These are phyloP conservation scores for Dolichoris vasculosae DNA, from an alignment of 1,140 invertebrate species.

Conservation along the genomic window DNA sequence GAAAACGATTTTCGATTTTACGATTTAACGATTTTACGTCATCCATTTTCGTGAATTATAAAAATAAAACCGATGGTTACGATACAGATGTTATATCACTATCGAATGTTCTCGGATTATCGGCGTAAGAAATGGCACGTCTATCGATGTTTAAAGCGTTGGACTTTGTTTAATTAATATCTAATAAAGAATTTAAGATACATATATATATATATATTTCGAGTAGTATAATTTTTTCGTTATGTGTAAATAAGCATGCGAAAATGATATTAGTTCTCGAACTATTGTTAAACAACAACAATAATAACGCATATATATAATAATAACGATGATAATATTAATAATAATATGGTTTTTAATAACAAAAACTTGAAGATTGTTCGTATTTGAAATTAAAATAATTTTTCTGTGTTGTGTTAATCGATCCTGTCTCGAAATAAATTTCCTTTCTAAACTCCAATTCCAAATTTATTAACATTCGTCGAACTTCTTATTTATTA, in stretches of 20 bases:
- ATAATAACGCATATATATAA: background rate
- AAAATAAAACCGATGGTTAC: background rate
- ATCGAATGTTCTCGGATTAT: constrained; percentile 1
- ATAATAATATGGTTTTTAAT: constrained; percentile 32
- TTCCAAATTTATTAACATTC: background rate
- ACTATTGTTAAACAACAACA: constrained; percentile 39
- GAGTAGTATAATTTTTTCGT: constrained; percentile 26
- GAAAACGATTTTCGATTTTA: too few species aligned
- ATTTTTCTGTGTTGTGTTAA: background rate
- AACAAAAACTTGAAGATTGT: background rate
- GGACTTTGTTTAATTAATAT: constrained; percentile 72
- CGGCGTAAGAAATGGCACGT: constrained; percentile 54
- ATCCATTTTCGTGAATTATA: background rate
- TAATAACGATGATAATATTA: background rate
- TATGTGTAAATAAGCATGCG: constrained; percentile 33
- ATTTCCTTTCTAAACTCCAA: background rate
- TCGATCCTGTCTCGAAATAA: constrained; percentile 9
- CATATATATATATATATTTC: constrained; percentile 13
- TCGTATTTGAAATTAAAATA: background rate
- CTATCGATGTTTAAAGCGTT: constrained; percentile 73
- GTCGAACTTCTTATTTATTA: background rate
- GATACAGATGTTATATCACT: constrained; percentile 37
- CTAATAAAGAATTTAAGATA: constrained; percentile 66
- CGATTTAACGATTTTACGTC: background rate
- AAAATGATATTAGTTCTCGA: constrained; percentile 33